Evolutionary conservation across 2,888 invertebrate species (phyloP).

Genomic region (Urechis unicinctus): DNA sequence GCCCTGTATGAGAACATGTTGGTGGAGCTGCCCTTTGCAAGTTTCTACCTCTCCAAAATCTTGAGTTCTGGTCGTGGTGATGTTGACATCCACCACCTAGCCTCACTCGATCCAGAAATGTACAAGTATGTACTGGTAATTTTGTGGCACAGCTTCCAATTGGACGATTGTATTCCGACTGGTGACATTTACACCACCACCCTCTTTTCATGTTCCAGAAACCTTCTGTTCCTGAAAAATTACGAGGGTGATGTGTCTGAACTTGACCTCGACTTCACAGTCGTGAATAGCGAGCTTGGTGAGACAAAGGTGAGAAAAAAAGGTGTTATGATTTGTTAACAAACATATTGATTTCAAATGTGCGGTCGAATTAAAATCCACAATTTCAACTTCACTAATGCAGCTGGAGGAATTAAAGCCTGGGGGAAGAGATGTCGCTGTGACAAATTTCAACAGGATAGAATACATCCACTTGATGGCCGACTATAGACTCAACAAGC

Average conservation of each 20-base stretch:
- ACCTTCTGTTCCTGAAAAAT: conserved; percentile 78
- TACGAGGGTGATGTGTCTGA: conserved; percentile 81
- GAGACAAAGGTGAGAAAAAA: conserved; percentile 10
- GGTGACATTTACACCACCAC: too few relatives aligned
- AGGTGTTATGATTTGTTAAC: not conserved
- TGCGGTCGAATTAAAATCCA: not conserved
- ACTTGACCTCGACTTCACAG: conserved; percentile 80
- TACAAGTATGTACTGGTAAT: conserved; percentile 59
- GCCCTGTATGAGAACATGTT: conserved; percentile 91
- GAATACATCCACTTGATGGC: conserved; percentile 96
- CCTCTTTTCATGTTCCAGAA: too few relatives aligned
- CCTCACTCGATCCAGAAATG: conserved; percentile 85
- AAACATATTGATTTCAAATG: too few relatives aligned
- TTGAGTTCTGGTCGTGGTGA: conserved; percentile 57
- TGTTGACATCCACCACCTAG: conserved; percentile 84
- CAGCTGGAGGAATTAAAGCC: conserved; percentile 80
- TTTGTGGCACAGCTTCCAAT: too few relatives aligned
- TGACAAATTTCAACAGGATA: conserved; percentile 84
- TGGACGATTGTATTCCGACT: too few relatives aligned
- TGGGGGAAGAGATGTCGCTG: conserved; percentile 81
- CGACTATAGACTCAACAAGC: conserved; percentile 87
- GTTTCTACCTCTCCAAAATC: conserved; percentile 86
- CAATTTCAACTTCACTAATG: not conserved
- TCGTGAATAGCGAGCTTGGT: conserved; percentile 66
- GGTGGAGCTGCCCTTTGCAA: conserved; percentile 89